Evolutionary conservation across 2,888 invertebrate species (phyloP), one percentile per base, ranked within the genome.

Genomic region (Tyria jacobaeae): DNA sequence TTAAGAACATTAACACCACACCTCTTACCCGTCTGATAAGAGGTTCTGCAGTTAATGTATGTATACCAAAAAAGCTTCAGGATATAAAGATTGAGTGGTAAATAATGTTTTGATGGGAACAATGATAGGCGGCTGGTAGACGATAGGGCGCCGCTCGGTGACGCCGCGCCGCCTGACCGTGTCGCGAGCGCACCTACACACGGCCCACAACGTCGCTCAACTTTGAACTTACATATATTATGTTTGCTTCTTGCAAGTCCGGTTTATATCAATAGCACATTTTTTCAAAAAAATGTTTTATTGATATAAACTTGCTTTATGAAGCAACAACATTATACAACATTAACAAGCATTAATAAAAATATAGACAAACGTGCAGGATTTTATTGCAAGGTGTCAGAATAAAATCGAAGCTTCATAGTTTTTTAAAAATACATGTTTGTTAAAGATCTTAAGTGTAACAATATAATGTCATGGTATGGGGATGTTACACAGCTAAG

Each of bases 71-170:
- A 68, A 64, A 65, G 66, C 67, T 75, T 78, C 67, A 73, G 73
- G 76, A 72, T 71, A 71, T 76, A 76, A 76, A 73, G 70, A 66
- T 71, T 49, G 71, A 70, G 68, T 71, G 71, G 73, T 71, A 77
- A 75, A 76, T 74, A 76, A 73, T 71, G 81, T 82, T 86, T 83
- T 82, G 87, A 85, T 85, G 87, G 84, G 78, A 87, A 85, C 86
- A 88, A 86, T 89, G 87, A 86, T 85, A 89, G 88, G 86, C 85
- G 83, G 86, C 62, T 77, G 88, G 91, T 84, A 92, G 92, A 92
- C 93, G 87, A 80, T 76, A 90, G 92, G 93, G 92, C 93, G 93
- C 93, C 93, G 87, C 72, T 80, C 75, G 65, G 76, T 75, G 89
- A 81, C 91, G 90, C 89, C 89, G 88, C 81, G 86, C 88, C 78